Conservation (phyloP, 2,797 vertebrate species). For the Cyclopterus lumpus region DNA sequence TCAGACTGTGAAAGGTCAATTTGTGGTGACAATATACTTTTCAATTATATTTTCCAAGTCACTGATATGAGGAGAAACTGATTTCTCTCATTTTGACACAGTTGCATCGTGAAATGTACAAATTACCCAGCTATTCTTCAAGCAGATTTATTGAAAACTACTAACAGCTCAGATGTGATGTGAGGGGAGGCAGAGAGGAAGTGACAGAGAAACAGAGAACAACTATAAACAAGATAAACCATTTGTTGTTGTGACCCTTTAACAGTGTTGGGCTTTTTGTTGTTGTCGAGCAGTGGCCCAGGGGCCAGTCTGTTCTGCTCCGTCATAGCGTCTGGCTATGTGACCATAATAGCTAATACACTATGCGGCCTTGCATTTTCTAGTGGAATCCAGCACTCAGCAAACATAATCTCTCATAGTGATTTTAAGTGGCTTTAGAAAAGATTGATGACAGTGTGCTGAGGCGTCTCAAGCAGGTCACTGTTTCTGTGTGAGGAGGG, state of each 20-base stretch:
- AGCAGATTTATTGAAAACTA: conserved; percentile 1
- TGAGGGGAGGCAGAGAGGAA: neutral
- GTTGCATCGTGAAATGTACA: conserved; percentile 1
- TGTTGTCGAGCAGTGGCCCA: conserved; percentile 36
- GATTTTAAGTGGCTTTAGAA: conserved; percentile 59
- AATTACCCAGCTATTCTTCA: conserved; percentile 1
- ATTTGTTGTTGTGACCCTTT: conserved; percentile 53
- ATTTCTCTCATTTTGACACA: neutral
- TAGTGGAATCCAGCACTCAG: conserved; percentile 33
- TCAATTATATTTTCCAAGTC: neutral
- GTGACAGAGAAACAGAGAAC: conserved; percentile 38
- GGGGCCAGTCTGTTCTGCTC: conserved; percentile 44
- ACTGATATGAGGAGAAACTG: neutral
- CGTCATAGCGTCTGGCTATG: conserved; percentile 52
- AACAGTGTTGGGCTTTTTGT: conserved; percentile 20
- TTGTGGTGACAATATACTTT: neutral
- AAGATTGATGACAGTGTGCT: conserved; percentile 66
- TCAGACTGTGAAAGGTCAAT: neutral
- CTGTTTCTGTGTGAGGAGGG: conserved; percentile 43
- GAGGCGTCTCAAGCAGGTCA: conserved; percentile 47
- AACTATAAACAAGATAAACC: conserved; percentile 42
- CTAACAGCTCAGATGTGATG: conserved; percentile 13
- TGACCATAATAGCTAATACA: conserved; percentile 54
- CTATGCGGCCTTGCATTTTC: conserved; percentile 13
- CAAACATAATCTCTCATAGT: conserved; percentile 47